Conservation (phyloP, 2,797 vertebrate genomes). For the Semotilus atromaculatus region DNA sequence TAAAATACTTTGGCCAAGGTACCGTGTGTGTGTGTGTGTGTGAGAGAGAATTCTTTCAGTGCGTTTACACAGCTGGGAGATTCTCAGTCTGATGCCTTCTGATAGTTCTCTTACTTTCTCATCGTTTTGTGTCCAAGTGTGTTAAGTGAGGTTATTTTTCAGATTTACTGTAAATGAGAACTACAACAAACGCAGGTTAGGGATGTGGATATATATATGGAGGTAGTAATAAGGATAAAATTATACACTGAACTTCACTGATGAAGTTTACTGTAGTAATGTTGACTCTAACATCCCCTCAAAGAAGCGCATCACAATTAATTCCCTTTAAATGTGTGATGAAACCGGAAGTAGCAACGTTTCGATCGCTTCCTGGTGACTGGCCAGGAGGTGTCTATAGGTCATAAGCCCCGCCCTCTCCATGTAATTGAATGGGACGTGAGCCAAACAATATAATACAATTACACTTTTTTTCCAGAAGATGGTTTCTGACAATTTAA, state of each 20-base stretch:
- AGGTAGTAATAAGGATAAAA: too few species aligned
- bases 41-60: not conserved
- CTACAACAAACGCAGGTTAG: slow-evolving; percentile 5
- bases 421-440: too few species aligned
- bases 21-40: slow-evolving; percentile 2
- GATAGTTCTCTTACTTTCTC: slow-evolving; percentile 2
- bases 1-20: slow-evolving; percentile 64
- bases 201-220: not conserved
- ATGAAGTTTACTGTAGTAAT: not conserved
- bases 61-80: slow-evolving; percentile 62
- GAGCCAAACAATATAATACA: too few species aligned
- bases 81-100: slow-evolving; percentile 43
- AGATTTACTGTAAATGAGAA: slow-evolving; percentile 32
- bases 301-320: too few species aligned
- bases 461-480: too few species aligned
- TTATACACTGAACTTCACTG: not conserved
- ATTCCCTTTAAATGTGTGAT: too few species aligned
- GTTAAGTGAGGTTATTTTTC: slow-evolving; percentile 9
- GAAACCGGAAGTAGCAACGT: too few species aligned
- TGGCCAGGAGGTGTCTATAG: too few species aligned
- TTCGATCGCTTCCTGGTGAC: too few species aligned
- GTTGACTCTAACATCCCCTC: too few species aligned
- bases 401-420: too few species aligned
- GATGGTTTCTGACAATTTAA: too few species aligned
- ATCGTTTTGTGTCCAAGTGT: slow-evolving; percentile 10